Base-by-base conservation (phyloP, 2,888 invertebrate species). In the Onchidella celtica region DNA sequence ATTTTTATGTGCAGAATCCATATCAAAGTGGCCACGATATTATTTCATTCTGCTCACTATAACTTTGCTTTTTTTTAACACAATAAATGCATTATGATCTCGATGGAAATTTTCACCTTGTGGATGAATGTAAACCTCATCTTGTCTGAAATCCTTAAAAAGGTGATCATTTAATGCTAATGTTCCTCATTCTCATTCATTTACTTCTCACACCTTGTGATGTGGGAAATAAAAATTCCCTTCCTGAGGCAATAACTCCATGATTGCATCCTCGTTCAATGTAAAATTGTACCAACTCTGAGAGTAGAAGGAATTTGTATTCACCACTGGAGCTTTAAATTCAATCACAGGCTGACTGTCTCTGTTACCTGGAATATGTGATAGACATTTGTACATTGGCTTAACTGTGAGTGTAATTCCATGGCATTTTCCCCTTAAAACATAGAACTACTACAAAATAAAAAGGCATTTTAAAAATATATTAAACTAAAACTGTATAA, bases 241-340 rank as follows among this genome's bases (percentile, higher is more conserved):
- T 57, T 74, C 73, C 72, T 72, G 79, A 36, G 79, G 79, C 40
- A 73, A 27, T 34, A 73, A 17, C 2, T 73, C 86, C 85, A 89
- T 83, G 1, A 91, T 84, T 1, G 88, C 79, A 57, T 85, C 86
- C 0, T 87, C 84, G 82, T 91, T 89, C 59, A 91, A 84, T 78
- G 84, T 86, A 79, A 91, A 91, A 83, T 89, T 88, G 29, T 83
- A 73, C 91, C 91, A 91, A 0, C 87, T 76, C 47, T 88, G 86
- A 32, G 90, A 89, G 63, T 86, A 84, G 78, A 88, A 85, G 21
- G 83, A 84, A 57, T 86, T 80, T 73, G 77, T 82, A 34, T 70
- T 61, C 24, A 78, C 68, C 40, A 47, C 29, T 9, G 79, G 79
- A 38, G 79, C 77, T 73, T 84, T 81, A 38, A 80, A 76, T 21